Evolutionary conservation across 53 echinoderm and acorn worm species (phyloP), one percentile per base, ranked within the genome.

Genomic region (Luidia sarsii): DNA sequence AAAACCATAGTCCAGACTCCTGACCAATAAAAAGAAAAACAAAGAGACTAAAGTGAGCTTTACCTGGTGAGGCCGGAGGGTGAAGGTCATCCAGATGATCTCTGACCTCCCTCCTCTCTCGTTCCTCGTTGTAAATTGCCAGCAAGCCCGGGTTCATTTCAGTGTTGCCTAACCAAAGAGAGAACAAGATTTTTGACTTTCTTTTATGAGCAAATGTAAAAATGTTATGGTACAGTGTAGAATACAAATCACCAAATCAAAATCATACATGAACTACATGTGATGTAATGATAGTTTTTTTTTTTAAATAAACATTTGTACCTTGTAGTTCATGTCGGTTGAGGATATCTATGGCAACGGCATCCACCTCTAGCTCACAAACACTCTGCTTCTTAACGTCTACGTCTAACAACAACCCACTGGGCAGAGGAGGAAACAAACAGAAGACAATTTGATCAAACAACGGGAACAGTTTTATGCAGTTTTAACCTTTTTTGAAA

Each of bases 51-150:
- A 4, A 56, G 37, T n/a, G 4, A 36, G 30, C 3, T 25, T 45
- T 74, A 94, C 94, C 87, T 77, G 94, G 91, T 55, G 94, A 94
- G 4, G 88, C 73, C 45, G 99, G 99, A 18, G 94, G 99, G 62
- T 90, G 73, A 6, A 96, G 82, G 38, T 90, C 63, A 68, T 91
- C 91, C 28, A 88, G 49, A 48, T 97, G 94, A 83, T 74, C 70
- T 31, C 88, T 89, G 49, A 86, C 86, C 56, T 93, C 70, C 68
- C 99, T 83, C 39, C 99, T 80, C 41, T 91, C 87, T 50, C 68
- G 86, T 65, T 97, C 99, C 68, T 97, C 99, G 53, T 97, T 94
- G 91, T 94, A 97, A 11, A 97, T 94, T 32, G 91, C 99, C 55
- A 94, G 81, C 38, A 97, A 73, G 3, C 99, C 94, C 27, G 99